A percentile compares a stretch with the other conserved stretches of the same genome.
Conservation (phyloP, 2,888 invertebrate species). For the Trachelus stipa region DNA sequence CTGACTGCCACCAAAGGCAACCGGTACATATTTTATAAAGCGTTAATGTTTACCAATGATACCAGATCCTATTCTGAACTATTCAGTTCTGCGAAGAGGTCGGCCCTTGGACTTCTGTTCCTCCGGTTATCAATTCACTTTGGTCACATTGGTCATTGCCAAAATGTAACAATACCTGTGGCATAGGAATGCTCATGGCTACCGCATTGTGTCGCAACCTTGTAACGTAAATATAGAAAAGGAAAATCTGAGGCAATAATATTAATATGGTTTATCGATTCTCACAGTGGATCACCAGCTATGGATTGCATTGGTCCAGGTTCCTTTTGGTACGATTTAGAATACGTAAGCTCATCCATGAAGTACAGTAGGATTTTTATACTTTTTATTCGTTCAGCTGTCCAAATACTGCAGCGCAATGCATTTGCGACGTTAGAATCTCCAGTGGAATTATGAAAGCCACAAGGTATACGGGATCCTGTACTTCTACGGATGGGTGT, state of each 20-base stretch:
- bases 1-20: slow-evolving; percentile 57
- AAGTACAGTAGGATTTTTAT: background rate
- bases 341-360: no score
- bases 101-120: slow-evolving; percentile 49
- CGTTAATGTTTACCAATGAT: background rate
- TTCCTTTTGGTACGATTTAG: slow-evolving; percentile 60
- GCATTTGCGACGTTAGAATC: slow-evolving; percentile 46
- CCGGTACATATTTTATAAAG: slow-evolving; percentile 50
- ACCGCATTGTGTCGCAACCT: slow-evolving; percentile 61
- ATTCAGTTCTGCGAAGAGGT: slow-evolving; percentile 63
- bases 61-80: slow-evolving; percentile 2
- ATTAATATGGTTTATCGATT: slow-evolving; percentile 21
- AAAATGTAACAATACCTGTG: slow-evolving; percentile 46
- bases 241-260: slow-evolving; percentile 7
- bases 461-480: slow-evolving; percentile 37
- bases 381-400: slow-evolving; percentile 47
- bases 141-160: slow-evolving; percentile 63
- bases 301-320: slow-evolving; percentile 65
- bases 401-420: slow-evolving; percentile 41
- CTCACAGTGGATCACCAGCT: slow-evolving; percentile 52
- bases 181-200: slow-evolving; percentile 45
- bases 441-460: slow-evolving; percentile 32
- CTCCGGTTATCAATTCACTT: slow-evolving; percentile 53
- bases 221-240: slow-evolving; percentile 56
- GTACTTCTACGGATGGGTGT: slow-evolving; percentile 26